A percentile compares a stretch with the other conserved stretches of the same genome.
Evolutionary conservation across 2,113 vertebrate genomes (phyloP).

Genomic region (Mobula hypostoma): DNA sequence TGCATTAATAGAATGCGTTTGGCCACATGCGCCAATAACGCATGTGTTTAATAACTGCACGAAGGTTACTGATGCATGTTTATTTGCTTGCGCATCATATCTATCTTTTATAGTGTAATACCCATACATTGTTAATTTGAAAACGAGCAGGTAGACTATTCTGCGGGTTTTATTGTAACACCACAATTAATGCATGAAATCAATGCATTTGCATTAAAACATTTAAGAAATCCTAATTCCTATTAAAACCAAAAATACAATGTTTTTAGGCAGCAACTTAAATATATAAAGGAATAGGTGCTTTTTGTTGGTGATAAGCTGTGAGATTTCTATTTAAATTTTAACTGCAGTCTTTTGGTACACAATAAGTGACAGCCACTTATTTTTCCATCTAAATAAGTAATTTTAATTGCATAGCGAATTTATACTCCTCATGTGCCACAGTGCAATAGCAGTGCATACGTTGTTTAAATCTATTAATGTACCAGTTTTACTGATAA

Average conservation of each 20-base stretch:
- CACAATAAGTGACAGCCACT: not conserved
- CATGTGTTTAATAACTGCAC: not conserved
- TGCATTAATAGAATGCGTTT: conserved; percentile 2
- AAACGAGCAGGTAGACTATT: not conserved
- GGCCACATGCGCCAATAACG: conserved; percentile 20
- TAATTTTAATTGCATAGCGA: conserved; percentile 10
- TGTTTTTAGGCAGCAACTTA: not conserved
- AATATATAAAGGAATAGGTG: not conserved
- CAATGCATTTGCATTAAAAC: not conserved
- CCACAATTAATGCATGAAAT: conserved; percentile 26
- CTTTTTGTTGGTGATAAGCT: not conserved
- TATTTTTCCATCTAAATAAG: not conserved
- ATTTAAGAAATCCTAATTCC: not conserved
- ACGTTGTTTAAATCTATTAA: conserved; percentile 16
- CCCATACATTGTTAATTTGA: conserved; percentile 8
- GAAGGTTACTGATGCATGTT: conserved; percentile 18
- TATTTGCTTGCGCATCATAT: not conserved
- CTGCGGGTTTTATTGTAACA: not conserved
- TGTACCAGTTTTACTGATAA: conserved; percentile 4
- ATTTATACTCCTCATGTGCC: not conserved
- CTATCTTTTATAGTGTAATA: not conserved
- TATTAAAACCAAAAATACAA: conserved; percentile 6
- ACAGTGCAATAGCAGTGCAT: not conserved
- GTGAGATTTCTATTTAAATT: not conserved
- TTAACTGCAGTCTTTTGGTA: not conserved